Evolutionary conservation across 2,113 vertebrate genomes (phyloP).

Genomic region (Zapornia atra): DNA sequence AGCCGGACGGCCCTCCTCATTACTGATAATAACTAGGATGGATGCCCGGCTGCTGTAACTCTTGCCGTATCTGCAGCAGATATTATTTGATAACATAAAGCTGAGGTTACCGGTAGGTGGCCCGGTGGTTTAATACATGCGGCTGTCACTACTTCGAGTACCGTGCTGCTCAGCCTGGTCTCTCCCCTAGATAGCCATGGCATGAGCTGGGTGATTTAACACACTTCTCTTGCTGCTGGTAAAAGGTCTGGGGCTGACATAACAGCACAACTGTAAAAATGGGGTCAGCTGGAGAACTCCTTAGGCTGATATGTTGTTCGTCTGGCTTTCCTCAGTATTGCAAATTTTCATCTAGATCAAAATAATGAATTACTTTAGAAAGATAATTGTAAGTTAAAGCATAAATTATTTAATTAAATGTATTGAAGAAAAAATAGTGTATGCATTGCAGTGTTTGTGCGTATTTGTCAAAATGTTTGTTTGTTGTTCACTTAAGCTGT

Average conservation of each 20-base stretch:
- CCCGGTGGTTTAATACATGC: neutral
- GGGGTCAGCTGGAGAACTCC: neutral
- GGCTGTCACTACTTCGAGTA: fast-evolving
- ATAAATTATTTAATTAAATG: neutral
- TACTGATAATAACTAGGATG: fast-evolving
- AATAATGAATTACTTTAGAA: neutral
- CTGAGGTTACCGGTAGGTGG: constrained; percentile 4
- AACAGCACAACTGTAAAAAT: neutral
- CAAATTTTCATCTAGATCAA: neutral
- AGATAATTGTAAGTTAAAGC: neutral
- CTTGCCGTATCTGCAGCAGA: neutral
- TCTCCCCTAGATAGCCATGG: fast-evolving
- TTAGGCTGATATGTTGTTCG: neutral
- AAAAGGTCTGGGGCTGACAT: neutral
- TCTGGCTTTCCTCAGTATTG: neutral
- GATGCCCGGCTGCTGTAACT: neutral
- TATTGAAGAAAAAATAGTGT: fast-evolving
- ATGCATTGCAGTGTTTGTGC: neutral
- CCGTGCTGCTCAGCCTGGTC: neutral
- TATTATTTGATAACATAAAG: fast-evolving
- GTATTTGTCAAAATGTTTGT: neutral
- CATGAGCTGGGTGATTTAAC: fast-evolving
- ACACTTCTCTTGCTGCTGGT: fast-evolving
- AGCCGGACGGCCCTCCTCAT: fast-evolving
- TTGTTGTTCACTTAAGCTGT: neutral